A percentile compares a stretch with the other conserved stretches of the same genome.
phyloP scores from a whole-genome alignment of 2,888 invertebrate species.

The Netelia virgata region DNA sequence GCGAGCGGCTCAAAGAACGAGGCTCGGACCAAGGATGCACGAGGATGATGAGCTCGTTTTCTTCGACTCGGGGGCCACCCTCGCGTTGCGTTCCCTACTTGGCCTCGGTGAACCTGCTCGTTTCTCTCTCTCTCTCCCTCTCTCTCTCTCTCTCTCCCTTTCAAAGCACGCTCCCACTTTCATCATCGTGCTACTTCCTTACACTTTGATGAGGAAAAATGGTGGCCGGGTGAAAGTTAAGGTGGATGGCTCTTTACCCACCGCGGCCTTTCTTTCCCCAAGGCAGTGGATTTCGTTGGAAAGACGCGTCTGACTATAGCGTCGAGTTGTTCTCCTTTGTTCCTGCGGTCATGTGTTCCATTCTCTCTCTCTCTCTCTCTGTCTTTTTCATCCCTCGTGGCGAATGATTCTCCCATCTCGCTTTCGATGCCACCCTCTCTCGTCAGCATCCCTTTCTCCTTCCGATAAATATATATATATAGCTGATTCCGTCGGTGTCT shows the following conservation, averaged over 20 bases:
- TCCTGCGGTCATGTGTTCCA: constrained; percentile 57
- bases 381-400: constrained; percentile 46
- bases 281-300: constrained; percentile 38
- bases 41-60: constrained; percentile 60
- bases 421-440: constrained; percentile 35
- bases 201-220: constrained; percentile 45
- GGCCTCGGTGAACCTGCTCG: no score
- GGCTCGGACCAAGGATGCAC: constrained; percentile 20
- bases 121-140: background rate
- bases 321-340: constrained; percentile 54
- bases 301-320: constrained; percentile 31
- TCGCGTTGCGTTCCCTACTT: background rate
- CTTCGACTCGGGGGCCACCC: constrained; percentile 2
- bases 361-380: constrained; percentile 46
- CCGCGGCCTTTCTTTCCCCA: background rate
- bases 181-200: background rate
- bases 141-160: constrained; percentile 9
- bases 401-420: constrained; percentile 38
- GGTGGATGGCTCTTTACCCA: constrained; percentile 38
- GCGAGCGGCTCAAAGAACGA: constrained; percentile 45
- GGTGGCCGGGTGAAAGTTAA: constrained; percentile 10
- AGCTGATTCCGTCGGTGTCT: constrained; percentile 49
- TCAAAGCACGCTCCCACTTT: background rate
- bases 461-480: constrained; percentile 32
- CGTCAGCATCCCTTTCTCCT: constrained; percentile 45